Percentiles rank a stretch among this genome's conserved stretches.
These are phyloP conservation scores for Oplegnathus fasciatus DNA, from an alignment of 2,113 vertebrate genomes.

Conservation along the genomic window DNA sequence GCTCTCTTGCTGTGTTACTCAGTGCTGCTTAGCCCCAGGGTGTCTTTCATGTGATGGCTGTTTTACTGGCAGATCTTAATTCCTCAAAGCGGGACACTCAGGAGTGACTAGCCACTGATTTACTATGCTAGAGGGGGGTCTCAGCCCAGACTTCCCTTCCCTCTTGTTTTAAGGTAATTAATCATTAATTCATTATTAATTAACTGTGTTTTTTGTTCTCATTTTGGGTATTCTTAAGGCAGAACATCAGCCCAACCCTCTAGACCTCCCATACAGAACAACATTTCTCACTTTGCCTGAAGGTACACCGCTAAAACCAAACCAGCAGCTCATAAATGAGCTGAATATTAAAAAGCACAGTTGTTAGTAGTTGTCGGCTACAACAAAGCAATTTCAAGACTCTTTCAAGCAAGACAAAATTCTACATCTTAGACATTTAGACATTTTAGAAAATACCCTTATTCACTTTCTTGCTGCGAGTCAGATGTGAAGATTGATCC, in stretches of 20 bases:
- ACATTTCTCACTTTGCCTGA: constrained; percentile 47
- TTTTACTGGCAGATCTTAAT: constrained; percentile 34
- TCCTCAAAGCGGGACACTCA: constrained; percentile 28
- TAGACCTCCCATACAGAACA: constrained; percentile 56
- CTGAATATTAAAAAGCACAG: constrained; percentile 30
- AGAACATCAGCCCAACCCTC: constrained; percentile 6
- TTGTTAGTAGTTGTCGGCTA: neutral
- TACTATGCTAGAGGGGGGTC: constrained; percentile 13
- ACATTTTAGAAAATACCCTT: neutral
- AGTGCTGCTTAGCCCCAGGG: constrained; percentile 16
- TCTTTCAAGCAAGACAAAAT: neutral
- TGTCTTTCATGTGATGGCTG: constrained; percentile 40
- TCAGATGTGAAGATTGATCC: no score
- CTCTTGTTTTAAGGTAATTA: constrained; percentile 8
- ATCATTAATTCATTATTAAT: constrained; percentile 14
- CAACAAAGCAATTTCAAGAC: neutral
- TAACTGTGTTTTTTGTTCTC: neutral
- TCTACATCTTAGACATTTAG: neutral
- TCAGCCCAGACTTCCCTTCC: neutral
- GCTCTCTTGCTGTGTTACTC: constrained; percentile 33
- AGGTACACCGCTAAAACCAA: constrained; percentile 37
- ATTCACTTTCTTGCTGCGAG: neutral
- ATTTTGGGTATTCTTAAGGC: neutral
- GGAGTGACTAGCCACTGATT: constrained; percentile 33
- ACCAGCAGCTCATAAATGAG: constrained; percentile 41